A percentile compares a stretch with the other conserved stretches of the same genome.
Conservation (phyloP, 2,888 invertebrate genomes). For the Aphodius granarius region DNA sequence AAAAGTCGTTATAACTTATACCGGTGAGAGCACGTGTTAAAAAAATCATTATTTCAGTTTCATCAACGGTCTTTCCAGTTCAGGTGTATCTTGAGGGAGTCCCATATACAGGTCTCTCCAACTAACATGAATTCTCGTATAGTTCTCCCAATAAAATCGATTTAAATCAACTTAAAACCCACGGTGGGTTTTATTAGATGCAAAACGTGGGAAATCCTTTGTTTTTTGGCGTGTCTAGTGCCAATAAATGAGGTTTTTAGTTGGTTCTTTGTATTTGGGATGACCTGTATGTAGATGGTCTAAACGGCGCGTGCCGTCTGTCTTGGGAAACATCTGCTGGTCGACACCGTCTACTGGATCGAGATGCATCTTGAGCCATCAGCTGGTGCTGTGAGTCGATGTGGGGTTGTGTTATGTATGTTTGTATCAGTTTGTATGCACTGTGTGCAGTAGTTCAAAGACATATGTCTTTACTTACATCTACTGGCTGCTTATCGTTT, state of each 20-base stretch:
- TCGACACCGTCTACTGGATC: conserved; percentile 24
- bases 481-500: too few species aligned
- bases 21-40: conserved; percentile 41
- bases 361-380: conserved; percentile 30
- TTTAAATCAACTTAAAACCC: not conserved
- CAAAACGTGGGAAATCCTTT: not conserved
- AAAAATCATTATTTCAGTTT: conserved; percentile 41
- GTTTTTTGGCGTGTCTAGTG: not conserved
- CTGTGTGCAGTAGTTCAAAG: too few species aligned
- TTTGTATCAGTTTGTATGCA: too few species aligned
- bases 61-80: conserved; percentile 43
- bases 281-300: conserved; percentile 14
- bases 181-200: not conserved
- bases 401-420: too few species aligned
- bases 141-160: not conserved
- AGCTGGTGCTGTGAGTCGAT: conserved; percentile 26
- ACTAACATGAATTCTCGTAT: not conserved
- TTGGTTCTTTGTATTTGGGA: conserved; percentile 7
- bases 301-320: conserved; percentile 51
- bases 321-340: conserved; percentile 50
- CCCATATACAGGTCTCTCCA: conserved; percentile 9
- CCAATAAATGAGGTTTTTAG: not conserved
- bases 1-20: conserved; percentile 41
- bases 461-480: too few species aligned
- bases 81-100: conserved; percentile 40